phyloP scores from a whole-genome alignment of 2,797 vertebrate species.

The Manis javanica region DNA sequence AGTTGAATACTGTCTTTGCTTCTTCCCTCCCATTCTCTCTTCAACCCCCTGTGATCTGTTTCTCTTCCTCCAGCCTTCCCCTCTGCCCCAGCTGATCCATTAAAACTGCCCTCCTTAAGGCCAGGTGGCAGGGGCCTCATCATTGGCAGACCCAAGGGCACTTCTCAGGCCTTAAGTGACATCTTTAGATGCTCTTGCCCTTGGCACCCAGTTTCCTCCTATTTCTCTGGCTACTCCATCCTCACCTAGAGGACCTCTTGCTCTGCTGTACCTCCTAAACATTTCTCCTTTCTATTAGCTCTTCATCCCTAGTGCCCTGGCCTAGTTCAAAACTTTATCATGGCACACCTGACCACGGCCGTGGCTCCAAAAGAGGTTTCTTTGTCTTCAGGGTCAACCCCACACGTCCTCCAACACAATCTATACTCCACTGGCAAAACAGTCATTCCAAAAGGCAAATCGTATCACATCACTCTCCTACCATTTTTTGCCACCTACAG shows the following conservation, averaged over 20 bases:
- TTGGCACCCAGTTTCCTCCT: neutral
- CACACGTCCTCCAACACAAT: neutral
- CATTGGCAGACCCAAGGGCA: neutral
- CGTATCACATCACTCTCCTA: neutral
- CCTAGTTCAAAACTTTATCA: neutral
- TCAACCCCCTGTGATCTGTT: neutral
- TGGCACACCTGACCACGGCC: neutral
- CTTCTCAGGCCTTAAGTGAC: neutral
- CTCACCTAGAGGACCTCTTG: neutral
- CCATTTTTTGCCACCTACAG: neutral
- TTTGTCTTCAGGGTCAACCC: neutral
- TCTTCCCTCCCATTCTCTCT: neutral
- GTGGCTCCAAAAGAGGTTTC: neutral
- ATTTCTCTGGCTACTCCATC: neutral
- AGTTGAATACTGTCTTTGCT: constrained; percentile 30
- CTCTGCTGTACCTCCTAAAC: neutral
- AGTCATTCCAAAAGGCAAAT: neutral
- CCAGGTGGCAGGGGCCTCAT: neutral
- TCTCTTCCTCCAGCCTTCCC: neutral
- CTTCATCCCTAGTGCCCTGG: neutral
- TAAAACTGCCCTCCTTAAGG: neutral
- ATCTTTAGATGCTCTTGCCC: neutral
- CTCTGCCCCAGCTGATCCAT: neutral
- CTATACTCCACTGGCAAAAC: neutral
- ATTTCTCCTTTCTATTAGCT: neutral